Evolutionary conservation across 2,888 invertebrate genomes (phyloP).

Genomic region (Chrysolina oricalcia): DNA sequence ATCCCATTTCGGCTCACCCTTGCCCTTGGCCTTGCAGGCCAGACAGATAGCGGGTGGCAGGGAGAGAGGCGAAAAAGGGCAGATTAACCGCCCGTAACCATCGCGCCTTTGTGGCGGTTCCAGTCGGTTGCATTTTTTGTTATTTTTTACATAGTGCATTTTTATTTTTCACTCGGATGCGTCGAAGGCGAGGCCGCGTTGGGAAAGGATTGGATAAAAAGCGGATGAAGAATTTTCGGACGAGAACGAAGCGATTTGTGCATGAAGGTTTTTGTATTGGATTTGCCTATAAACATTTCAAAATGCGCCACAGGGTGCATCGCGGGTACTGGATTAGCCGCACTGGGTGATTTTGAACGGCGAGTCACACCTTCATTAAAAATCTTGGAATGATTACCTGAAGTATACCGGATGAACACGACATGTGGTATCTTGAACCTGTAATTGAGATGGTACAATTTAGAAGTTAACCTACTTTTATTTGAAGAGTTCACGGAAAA

Average conservation of each 20-base stretch:
- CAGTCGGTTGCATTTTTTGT: slow-evolving; percentile 32
- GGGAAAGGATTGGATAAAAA: slow-evolving; percentile 20
- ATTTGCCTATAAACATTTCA: slow-evolving; percentile 5
- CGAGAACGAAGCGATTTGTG: background rate
- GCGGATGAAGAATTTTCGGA: background rate
- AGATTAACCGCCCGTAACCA: slow-evolving; percentile 27
- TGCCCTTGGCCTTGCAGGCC: slow-evolving; percentile 19
- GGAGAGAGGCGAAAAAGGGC: slow-evolving; percentile 29
- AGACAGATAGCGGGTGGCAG: slow-evolving; percentile 28
- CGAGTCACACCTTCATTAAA: background rate
- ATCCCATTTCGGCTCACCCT: slow-evolving; percentile 25
- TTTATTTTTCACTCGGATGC: slow-evolving; percentile 17
- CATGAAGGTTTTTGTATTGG: background rate
- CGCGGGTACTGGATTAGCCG: background rate
- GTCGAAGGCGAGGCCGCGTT: background rate
- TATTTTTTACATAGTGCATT: slow-evolving; percentile 27
- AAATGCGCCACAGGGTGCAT: slow-evolving; percentile 12
- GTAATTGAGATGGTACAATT: too few relatives aligned
- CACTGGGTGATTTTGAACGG: background rate
- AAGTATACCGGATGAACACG: too few relatives aligned
- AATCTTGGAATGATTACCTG: too few relatives aligned
- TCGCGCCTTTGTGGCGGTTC: slow-evolving; percentile 29
- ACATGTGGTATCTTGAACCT: too few relatives aligned
- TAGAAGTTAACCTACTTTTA: too few relatives aligned
- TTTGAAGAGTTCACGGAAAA: too few relatives aligned